A percentile compares a stretch with the other conserved stretches of the same genome.
Evolutionary conservation across 2,797 vertebrate genomes (phyloP).

Genomic region (Tauraco hartlaubi): DNA sequence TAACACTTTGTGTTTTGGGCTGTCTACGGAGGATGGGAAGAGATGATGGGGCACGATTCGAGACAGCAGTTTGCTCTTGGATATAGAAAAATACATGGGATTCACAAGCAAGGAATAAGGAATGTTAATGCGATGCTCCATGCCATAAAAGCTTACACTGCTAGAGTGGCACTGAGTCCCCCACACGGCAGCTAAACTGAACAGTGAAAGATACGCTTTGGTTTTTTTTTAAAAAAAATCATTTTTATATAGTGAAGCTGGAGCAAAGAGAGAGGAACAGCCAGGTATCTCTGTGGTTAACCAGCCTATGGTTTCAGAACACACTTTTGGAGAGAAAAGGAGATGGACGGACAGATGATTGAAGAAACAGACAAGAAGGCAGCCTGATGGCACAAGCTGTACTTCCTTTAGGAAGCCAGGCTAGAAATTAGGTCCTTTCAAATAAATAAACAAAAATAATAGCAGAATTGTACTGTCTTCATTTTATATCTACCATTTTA

Average conservation of each 20-base stretch:
- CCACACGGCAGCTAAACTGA: accelerated
- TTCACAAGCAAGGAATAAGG: background rate
- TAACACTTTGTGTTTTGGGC: background rate
- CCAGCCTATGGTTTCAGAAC: accelerated
- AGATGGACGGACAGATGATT: accelerated
- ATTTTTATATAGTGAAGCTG: background rate
- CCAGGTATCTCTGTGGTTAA: background rate
- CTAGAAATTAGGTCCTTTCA: background rate
- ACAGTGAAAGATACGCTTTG: background rate
- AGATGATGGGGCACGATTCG: background rate
- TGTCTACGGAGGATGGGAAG: background rate
- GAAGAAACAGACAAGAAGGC: background rate
- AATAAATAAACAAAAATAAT: background rate
- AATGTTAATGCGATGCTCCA: background rate
- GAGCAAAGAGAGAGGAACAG: background rate
- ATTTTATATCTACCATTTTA: background rate
- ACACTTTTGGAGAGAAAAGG: background rate
- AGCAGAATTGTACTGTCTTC: background rate
- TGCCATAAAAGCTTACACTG: background rate
- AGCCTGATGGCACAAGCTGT: background rate
- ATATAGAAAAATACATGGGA: background rate
- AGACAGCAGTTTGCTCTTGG: background rate
- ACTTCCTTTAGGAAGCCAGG: background rate
- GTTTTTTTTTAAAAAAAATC: background rate
- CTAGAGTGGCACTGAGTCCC: background rate